Conservation (phyloP, 2,113 vertebrate genomes). For the Condylura cristata region DNA sequence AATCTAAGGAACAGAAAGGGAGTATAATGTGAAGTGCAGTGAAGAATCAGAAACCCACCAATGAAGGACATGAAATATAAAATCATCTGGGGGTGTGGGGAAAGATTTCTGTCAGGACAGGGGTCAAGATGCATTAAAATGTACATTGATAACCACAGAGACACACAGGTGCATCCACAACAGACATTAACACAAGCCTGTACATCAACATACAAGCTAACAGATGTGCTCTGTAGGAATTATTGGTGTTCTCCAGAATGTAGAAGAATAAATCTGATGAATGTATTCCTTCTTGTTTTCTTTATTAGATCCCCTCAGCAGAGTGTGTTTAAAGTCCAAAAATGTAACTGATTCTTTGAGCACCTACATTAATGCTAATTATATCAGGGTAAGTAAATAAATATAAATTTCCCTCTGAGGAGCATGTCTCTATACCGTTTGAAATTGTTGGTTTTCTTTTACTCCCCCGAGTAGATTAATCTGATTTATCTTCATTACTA, state of each 20-base stretch:
- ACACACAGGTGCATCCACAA: not conserved
- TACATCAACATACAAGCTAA: not conserved
- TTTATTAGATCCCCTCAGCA: conserved; percentile 93
- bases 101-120: not conserved
- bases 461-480: not conserved
- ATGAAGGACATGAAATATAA: not conserved
- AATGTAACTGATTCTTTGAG: conserved; percentile 91
- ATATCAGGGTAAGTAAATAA: conserved; percentile 92
- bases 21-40: not conserved
- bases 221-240: not conserved
- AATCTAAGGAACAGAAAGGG: not conserved
- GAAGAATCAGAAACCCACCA: not conserved
- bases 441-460: conserved; percentile 44
- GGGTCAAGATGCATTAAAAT: not conserved
- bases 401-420: conserved; percentile 61
- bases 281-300: conserved; percentile 78
- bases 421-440: not conserved
- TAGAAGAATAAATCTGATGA: conserved; percentile 53
- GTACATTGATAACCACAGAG: not conserved
- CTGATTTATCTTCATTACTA: conserved; percentile 50
- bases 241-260: not conserved
- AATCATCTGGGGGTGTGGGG: not conserved
- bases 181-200: not conserved
- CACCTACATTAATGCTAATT: conserved; percentile 98
- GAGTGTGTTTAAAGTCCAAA: conserved; percentile 93